Percentiles rank a stretch among this genome's conserved stretches.
phyloP scores from a whole-genome alignment of 2,113 vertebrate species.

The Hucho hucho region DNA sequence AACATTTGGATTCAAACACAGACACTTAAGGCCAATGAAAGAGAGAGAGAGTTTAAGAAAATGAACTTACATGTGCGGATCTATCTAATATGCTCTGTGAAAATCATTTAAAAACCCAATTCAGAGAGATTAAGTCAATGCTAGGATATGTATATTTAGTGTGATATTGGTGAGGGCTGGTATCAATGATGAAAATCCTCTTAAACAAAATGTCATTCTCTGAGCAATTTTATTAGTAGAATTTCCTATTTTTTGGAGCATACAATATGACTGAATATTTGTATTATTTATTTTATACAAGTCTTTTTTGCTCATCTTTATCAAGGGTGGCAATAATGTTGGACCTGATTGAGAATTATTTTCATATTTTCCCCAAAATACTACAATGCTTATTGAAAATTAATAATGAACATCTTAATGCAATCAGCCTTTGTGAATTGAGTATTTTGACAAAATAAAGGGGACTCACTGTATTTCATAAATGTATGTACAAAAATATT shows the following conservation, averaged over 20 bases:
- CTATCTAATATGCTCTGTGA: slow-evolving; percentile 47
- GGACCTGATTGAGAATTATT: background rate
- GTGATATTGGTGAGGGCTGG: slow-evolving; percentile 41
- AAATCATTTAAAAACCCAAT: slow-evolving; percentile 27
- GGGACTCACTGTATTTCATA: slow-evolving; percentile 20
- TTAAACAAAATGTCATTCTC: background rate
- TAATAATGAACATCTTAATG: background rate
- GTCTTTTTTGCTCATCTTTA: no score
- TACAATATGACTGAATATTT: background rate
- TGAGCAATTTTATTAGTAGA: background rate
- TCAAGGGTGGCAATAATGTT: background rate
- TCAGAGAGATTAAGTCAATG: slow-evolving; percentile 10
- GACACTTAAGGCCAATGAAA: background rate
- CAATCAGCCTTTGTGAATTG: background rate
- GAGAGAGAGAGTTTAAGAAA: no score
- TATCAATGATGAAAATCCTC: slow-evolving; percentile 40
- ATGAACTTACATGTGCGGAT: slow-evolving; percentile 25
- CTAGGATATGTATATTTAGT: slow-evolving; percentile 10
- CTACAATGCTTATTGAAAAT: background rate
- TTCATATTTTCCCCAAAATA: background rate
- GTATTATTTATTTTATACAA: no score
- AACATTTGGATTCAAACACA: slow-evolving; percentile 42
- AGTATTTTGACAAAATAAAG: slow-evolving; percentile 32
- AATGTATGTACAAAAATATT: slow-evolving; percentile 13
- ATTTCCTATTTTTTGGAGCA: no score